These are phyloP conservation scores for Onychostruthus taczanowskii DNA, from an alignment of 2,113 vertebrate genomes.

Conservation along the genomic window DNA sequence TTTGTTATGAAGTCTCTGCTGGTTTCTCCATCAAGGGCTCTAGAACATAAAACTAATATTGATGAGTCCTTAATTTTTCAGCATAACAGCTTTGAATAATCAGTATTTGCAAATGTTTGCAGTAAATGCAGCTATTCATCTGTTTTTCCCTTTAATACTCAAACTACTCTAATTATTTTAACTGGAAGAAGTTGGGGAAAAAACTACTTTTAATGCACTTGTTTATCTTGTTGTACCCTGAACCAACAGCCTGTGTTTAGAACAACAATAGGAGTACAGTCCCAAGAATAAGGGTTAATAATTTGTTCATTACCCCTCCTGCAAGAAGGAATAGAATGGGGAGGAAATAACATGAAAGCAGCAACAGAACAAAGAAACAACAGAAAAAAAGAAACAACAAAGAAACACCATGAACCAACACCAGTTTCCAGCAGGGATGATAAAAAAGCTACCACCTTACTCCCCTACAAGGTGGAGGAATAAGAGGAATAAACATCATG, in stretches of 20 bases:
- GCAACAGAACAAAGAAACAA: neutral
- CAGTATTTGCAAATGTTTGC: neutral
- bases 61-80: neutral
- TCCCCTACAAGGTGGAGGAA: neutral
- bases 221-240: neutral
- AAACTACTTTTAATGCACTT: neutral
- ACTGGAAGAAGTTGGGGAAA: neutral
- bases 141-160: neutral
- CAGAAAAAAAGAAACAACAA: neutral
- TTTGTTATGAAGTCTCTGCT: neutral
- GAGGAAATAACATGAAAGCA: neutral
- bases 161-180: neutral
- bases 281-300: neutral
- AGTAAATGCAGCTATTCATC: neutral
- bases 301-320: neutral
- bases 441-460: neutral
- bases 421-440: neutral
- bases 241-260: neutral
- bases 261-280: accelerated
- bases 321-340: neutral
- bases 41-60: neutral
- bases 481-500: neutral
- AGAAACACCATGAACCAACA: neutral
- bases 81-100: neutral
- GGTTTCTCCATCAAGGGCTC: neutral